Base-by-base conservation (phyloP, 2,113 vertebrate species). In the Centropus unirufus region DNA sequence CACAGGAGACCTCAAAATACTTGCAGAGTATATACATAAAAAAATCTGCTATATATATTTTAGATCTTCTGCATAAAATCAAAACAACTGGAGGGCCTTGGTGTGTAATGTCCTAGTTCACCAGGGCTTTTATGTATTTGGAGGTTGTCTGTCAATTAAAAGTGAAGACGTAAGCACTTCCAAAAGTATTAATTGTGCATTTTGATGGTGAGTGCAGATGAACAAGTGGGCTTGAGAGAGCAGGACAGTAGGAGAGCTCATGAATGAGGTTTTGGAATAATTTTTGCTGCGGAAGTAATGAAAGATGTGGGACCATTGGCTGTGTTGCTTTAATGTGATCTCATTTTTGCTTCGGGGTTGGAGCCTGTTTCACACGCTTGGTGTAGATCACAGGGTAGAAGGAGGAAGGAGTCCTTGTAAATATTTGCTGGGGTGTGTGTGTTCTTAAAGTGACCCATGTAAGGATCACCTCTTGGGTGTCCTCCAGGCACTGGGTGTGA, bases 1-100 rank as follows among this genome's bases (percentile, higher is more conserved):
- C 87, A 21, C 64, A n/a, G 57, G 90, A 90, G 94, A 88, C 63
- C 57, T 94, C 51, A 90, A 52, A 63, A 44, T 80, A 32, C 74
- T 83, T 49, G n/a, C 51, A 88, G 59, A 70, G 62, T 47, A 17
- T 57, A 68, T 88, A 75, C 66, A 75, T 70, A 14, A 51, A 42
- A 67, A 58, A 82, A 15, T 55, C 29, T 55, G 24, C 14, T 20
- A 10, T 49, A 11, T 67, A 7, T 52, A 26, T 61, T 44, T 78
- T 26, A 80, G 39, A 18, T 62, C 11, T 87, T 82, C 40, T 87
- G 74, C 54, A 58, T 94, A 27, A 83, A 39, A 90, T 91, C 75
- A 90, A 77, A 93, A 91, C 78, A 95, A n/a, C 63, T 52, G 44
- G 32, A 90, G 59, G 40, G 4, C 17, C 7, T 91, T 69, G 20